These are phyloP conservation scores for Drosophila melanogaster DNA, from an alignment of 1,140 invertebrate genomes.

Conservation along the genomic window DNA sequence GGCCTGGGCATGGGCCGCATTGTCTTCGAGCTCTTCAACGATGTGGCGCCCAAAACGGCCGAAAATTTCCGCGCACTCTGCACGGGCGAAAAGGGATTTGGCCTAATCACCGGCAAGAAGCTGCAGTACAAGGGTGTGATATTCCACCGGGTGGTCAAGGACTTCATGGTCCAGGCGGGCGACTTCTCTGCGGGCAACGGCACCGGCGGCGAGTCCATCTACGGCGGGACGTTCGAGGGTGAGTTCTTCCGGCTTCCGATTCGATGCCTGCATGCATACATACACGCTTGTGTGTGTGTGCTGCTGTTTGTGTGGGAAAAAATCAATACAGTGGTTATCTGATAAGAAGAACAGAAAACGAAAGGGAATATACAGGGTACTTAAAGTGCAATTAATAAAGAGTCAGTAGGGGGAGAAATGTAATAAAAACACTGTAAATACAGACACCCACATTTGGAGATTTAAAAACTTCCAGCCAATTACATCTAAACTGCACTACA, in stretches of 20 bases:
- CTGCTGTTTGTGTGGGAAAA: slow-evolving; percentile 15
- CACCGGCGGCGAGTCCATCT: slow-evolving; percentile 96
- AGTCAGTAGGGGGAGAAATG: too few relatives aligned
- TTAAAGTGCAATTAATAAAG: too few relatives aligned
- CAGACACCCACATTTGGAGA: too few relatives aligned
- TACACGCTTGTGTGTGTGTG: background rate
- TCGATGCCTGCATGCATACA: background rate
- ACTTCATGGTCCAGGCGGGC: slow-evolving; percentile 96
- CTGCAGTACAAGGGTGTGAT: slow-evolving; percentile 92
- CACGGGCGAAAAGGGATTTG: slow-evolving; percentile 94
- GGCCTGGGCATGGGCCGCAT: slow-evolving; percentile 94
- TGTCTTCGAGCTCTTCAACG: slow-evolving; percentile 96
- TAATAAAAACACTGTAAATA: too few relatives aligned
- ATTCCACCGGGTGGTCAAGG: slow-evolving; percentile 96
- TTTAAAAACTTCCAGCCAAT: background rate
- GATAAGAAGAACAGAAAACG: background rate
- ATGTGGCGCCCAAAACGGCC: slow-evolving; percentile 96
- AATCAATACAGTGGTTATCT: slow-evolving; percentile 47
- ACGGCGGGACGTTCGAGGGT: slow-evolving; percentile 95
- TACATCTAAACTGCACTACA: background rate
- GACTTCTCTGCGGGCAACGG: slow-evolving; percentile 96
- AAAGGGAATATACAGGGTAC: background rate
- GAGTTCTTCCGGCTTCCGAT: slow-evolving; percentile 33
- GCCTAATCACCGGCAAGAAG: slow-evolving; percentile 89
- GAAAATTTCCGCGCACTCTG: slow-evolving; percentile 97